Percentiles rank a stretch among this genome's conserved stretches.
Evolutionary conservation across 2,888 invertebrate species (phyloP).

Genomic region (Herminia tarsipennalis): DNA sequence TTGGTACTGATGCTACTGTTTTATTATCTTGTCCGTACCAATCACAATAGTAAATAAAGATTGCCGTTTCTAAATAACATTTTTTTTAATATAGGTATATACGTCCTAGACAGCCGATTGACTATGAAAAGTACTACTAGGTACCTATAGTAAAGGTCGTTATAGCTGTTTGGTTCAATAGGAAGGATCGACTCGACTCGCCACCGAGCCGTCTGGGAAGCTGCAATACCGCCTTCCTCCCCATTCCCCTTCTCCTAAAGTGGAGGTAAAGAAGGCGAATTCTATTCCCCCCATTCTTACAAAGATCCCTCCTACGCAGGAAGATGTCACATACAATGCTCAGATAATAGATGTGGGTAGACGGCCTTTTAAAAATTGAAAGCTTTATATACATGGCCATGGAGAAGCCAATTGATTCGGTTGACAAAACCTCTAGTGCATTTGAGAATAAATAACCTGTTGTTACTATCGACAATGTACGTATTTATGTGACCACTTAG

Average conservation of each 20-base stretch:
- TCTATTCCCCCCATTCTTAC: conserved; percentile 46
- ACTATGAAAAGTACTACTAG: too few species aligned
- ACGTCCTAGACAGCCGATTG: too few species aligned
- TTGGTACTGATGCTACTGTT: not conserved
- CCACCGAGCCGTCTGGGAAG: conserved; percentile 58
- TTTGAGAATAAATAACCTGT: too few species aligned
- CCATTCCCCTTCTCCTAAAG: conserved; percentile 30
- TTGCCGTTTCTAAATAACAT: too few species aligned
- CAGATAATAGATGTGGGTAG: conserved; percentile 39
- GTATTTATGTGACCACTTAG: too few species aligned
- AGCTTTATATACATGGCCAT: conserved; percentile 21
- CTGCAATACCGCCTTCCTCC: conserved; percentile 40
- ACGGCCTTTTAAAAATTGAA: conserved; percentile 25
- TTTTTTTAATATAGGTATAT: too few species aligned
- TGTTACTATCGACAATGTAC: too few species aligned
- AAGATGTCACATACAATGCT: conserved; percentile 38
- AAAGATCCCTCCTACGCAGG: conserved; percentile 44
- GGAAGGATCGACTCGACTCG: conserved; percentile 50
- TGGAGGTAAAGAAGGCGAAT: conserved; percentile 47
- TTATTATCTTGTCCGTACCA: too few species aligned
- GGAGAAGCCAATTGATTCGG: conserved; percentile 12
- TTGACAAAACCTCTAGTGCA: conserved; percentile 13
- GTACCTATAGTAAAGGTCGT: too few species aligned
- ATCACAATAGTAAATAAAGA: too few species aligned
- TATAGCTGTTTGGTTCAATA: conserved; percentile 44